Conservation (phyloP, 2,113 vertebrate species). For the Bubo blakistoni region DNA sequence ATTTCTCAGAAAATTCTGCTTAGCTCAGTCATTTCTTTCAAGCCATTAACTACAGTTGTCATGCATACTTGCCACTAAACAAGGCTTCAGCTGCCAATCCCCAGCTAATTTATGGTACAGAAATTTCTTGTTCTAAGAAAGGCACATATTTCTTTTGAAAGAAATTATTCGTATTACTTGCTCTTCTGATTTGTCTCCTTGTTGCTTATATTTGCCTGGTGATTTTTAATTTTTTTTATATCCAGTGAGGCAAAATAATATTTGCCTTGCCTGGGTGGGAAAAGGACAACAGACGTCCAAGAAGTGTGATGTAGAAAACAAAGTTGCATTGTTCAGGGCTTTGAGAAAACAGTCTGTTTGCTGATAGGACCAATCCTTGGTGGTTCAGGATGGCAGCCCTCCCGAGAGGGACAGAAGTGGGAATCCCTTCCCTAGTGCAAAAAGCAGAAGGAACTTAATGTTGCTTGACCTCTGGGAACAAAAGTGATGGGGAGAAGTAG, state of each 20-base stretch:
- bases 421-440: not conserved
- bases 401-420: not conserved
- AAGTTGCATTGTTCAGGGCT: not conserved
- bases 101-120: constrained; percentile 33
- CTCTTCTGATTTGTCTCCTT: not conserved
- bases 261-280: not conserved
- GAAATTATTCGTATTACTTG: not conserved
- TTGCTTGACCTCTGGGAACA: not conserved
- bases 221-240: not conserved
- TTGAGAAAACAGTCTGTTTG: not conserved
- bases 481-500: not conserved
- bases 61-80: not conserved
- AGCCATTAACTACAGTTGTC: not conserved
- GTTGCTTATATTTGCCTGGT: not conserved
- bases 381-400: not conserved
- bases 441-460: not conserved
- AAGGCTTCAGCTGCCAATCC: constrained; percentile 17
- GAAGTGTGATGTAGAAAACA: not conserved
- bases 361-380: not conserved
- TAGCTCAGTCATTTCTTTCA: constrained; percentile 23
- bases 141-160: not conserved
- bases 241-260: not conserved
- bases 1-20: not conserved
- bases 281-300: not conserved
- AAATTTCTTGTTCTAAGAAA: not conserved